phyloP scores from a whole-genome alignment of 2,888 invertebrate species.

The Tinea pellionella region DNA sequence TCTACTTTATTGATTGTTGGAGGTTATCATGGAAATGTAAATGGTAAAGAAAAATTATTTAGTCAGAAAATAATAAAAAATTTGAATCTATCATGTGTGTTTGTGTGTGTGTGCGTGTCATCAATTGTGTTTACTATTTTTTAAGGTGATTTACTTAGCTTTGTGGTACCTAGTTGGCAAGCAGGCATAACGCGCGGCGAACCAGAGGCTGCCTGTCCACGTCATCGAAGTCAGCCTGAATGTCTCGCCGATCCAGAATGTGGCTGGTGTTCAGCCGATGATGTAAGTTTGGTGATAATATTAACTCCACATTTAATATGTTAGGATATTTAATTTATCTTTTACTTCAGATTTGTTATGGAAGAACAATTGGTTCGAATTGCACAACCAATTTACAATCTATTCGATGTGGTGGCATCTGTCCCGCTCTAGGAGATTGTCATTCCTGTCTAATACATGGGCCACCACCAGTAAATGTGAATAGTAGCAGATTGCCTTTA shows the following conservation, averaged over 20 bases:
- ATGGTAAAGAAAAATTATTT: constrained; percentile 54
- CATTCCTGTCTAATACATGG: constrained; percentile 90
- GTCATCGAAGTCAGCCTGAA: constrained; percentile 80
- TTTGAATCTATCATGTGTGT: too few relatives aligned
- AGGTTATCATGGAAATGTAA: constrained; percentile 93
- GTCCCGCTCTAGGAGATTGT: constrained; percentile 89
- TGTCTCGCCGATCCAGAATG: constrained; percentile 93
- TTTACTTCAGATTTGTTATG: constrained; percentile 75
- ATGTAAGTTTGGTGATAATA: constrained; percentile 38
- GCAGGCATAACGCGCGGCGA: constrained; percentile 77
- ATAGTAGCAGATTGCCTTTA: constrained; percentile 39
- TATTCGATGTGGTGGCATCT: constrained; percentile 88
- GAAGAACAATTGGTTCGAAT: constrained; percentile 86
- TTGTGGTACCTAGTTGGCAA: constrained; percentile 86
- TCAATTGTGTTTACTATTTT: not conserved
- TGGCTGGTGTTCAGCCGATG: constrained; percentile 91
- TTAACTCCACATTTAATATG: too few relatives aligned
- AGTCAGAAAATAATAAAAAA: too few relatives aligned
- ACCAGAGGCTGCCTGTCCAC: constrained; percentile 80
- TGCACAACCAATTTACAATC: constrained; percentile 92
- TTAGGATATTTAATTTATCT: not conserved
- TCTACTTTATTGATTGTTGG: constrained; percentile 88
- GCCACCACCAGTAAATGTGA: constrained; percentile 60
- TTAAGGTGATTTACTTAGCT: constrained; percentile 82
- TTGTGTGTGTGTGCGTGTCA: too few relatives aligned